Evolutionary conservation across 1,140 invertebrate species (phyloP), one percentile per base, ranked within the genome.

Genomic region (Teleogryllus occipitalis): DNA sequence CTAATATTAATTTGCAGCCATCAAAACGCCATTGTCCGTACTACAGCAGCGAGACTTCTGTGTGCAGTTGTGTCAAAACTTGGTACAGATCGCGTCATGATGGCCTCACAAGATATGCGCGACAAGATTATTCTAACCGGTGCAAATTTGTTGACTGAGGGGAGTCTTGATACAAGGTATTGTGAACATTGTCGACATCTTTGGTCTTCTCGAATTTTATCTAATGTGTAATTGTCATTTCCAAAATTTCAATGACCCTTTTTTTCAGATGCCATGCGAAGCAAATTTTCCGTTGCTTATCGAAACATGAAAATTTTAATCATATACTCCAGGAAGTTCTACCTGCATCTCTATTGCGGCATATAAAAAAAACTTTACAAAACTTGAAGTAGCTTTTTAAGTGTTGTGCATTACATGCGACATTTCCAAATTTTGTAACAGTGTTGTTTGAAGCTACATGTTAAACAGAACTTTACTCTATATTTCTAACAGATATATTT

Each of bases 71-170:
- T 89, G 15, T 90, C 92, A 81, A 91, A 91, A 76, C 87, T 95
- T 77, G 96, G 96, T 46, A 87, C 93, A 0, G 90, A 93, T 48
- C 89, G 91, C 80, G 87, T 92, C 7, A 90, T 98, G 82, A 90
- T 90, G 76, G 86, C 95, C 83, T 90, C 92, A 0, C 89, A 91
- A 81, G 96, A 98, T 80, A 89, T 92, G 0, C 91, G 93, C 39
- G 95, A 97, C 81, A 91, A 93, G 82, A 88, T 98, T 65, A 86
- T 99, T 49, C 89, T 92, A 27, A 91, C 93, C 0, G 92, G 92
- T 7, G 94, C 96, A 0, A 94, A 94, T 83, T 90, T 97, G 80
- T 85, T 97, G 1, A 92, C 92, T 8, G 97, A 98, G 85, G 94
- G 95, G 15, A 95, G 93, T 84, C 89, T 95, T 22, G 94, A 97